Percentiles rank a stretch among this genome's conserved stretches.
Conservation (phyloP, 2,797 vertebrate genomes). For the Enteromius anoplus region DNA sequence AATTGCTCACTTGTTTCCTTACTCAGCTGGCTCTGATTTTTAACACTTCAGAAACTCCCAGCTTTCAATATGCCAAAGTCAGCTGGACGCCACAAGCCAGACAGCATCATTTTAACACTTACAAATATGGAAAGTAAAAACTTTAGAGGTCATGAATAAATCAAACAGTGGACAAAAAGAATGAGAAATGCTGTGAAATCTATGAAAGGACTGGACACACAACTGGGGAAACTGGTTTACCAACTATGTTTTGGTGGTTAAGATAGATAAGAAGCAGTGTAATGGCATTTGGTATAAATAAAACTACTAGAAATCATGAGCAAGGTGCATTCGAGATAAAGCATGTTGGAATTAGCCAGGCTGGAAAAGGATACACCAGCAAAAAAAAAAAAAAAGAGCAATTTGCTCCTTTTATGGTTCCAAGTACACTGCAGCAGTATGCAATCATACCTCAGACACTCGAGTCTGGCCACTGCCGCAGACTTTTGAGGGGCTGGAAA, state of each 20-base stretch:
- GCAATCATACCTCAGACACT: constrained; percentile 34
- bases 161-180: background rate
- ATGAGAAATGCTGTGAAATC: background rate
- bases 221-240: background rate
- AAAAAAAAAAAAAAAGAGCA: constrained; percentile 13
- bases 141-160: background rate
- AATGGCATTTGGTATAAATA: constrained; percentile 2
- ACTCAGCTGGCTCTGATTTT: constrained; percentile 18
- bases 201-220: background rate
- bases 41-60: constrained; percentile 10
- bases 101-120: constrained; percentile 1
- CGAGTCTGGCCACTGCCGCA: constrained; percentile 19
- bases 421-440: constrained; percentile 36
- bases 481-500: background rate
- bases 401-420: constrained; percentile 56
- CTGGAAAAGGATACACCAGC: background rate
- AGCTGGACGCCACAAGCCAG: background rate
- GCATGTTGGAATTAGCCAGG: background rate
- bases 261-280: background rate
- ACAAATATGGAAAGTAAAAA: constrained; percentile 14
- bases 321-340: constrained; percentile 21
- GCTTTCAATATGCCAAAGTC: constrained; percentile 17
- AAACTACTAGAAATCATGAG: background rate
- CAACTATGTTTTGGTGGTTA: background rate
- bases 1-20: constrained; percentile 27